A percentile compares a stretch with the other conserved stretches of the same genome.
These are phyloP conservation scores for Atherinosoma microstoma DNA, from an alignment of 2,797 vertebrate genomes.

Conservation along the genomic window DNA sequence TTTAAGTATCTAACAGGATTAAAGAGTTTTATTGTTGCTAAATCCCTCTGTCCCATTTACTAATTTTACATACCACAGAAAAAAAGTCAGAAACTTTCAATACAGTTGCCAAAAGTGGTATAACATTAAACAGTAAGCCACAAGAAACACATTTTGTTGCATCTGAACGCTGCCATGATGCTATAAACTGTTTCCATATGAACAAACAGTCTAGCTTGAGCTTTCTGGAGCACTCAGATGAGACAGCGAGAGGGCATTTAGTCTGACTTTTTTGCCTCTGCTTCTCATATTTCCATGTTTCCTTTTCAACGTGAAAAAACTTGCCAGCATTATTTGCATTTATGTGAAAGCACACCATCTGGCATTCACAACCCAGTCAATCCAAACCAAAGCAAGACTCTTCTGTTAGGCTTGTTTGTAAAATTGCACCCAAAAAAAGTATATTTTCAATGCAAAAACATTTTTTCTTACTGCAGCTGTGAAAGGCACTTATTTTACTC, in stretches of 20 bases:
- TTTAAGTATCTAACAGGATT: not conserved
- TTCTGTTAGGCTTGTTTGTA: constrained; percentile 55
- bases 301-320: constrained; percentile 47
- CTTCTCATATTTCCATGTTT: constrained; percentile 54
- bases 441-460: constrained; percentile 36
- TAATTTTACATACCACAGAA: constrained; percentile 11
- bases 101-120: constrained; percentile 6
- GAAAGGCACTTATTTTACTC: not conserved
- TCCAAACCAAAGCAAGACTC: constrained; percentile 63
- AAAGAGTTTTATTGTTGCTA: not conserved
- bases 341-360: constrained; percentile 69
- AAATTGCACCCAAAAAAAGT: constrained; percentile 52
- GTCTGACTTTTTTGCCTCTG: constrained; percentile 49
- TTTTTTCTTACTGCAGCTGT: constrained; percentile 13
- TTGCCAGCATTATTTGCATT: constrained; percentile 60
- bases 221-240: constrained; percentile 32
- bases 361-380: constrained; percentile 58
- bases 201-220: constrained; percentile 29
- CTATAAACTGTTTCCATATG: constrained; percentile 24
- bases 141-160: constrained; percentile 9
- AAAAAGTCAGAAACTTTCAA: not conserved
- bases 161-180: constrained; percentile 12
- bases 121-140: no score
- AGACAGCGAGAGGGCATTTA: constrained; percentile 34
- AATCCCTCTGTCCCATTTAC: not conserved